phyloP scores from a whole-genome alignment of 2,888 invertebrate species.

The Leptopilina syphax region DNA sequence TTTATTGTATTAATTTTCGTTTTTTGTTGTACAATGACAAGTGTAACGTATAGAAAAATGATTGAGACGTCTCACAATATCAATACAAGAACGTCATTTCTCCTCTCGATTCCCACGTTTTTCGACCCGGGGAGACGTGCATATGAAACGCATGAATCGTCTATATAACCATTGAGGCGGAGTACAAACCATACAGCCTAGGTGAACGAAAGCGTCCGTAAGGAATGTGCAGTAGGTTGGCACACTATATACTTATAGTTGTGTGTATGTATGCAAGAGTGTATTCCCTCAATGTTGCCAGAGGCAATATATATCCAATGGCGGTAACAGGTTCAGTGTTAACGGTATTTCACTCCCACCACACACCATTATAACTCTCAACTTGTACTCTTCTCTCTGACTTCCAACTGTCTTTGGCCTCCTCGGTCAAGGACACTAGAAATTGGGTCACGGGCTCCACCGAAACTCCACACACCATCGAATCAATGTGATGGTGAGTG shows the following conservation, averaged over 20 bases:
- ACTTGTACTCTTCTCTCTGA: constrained; percentile 54
- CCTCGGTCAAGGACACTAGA: constrained; percentile 74
- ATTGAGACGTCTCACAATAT: not conserved
- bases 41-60: not conserved
- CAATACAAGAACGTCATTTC: constrained; percentile 2
- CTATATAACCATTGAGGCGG: constrained; percentile 31
- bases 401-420: constrained; percentile 61
- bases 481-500: constrained; percentile 1
- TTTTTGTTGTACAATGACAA: no score
- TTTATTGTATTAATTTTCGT: no score
- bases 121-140: not conserved
- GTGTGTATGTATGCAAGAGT: not conserved
- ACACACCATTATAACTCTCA: constrained; percentile 45
- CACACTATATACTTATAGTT: constrained; percentile 46
- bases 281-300: constrained; percentile 15
- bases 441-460: constrained; percentile 69
- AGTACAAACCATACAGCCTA: constrained; percentile 5
- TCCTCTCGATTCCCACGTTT: constrained; percentile 17
- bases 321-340: constrained; percentile 68
- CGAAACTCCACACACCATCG: constrained; percentile 50
- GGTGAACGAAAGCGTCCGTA: constrained; percentile 41
- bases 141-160: constrained; percentile 33
- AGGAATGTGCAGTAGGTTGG: constrained; percentile 48
- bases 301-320: constrained; percentile 38
- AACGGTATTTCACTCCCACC: constrained; percentile 65